Evolutionary conservation across 2,113 vertebrate genomes (phyloP).

Genomic region (Pelobates fuscus): DNA sequence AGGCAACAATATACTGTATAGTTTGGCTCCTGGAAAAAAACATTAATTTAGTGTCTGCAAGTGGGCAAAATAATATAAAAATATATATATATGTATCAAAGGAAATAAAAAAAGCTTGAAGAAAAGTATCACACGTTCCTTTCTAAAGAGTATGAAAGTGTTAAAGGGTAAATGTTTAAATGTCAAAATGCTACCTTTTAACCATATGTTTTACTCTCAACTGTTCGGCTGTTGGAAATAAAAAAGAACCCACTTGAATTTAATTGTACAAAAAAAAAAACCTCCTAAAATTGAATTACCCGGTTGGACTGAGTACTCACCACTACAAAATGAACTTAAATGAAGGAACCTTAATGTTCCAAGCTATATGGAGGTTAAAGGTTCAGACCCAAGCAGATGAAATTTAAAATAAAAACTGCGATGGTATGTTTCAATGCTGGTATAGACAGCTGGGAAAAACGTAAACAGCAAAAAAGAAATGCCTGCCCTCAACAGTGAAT

Average conservation of each 20-base stretch:
- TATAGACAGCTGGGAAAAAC: too few relatives aligned
- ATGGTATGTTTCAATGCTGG: too few relatives aligned
- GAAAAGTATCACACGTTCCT: conserved; percentile 38
- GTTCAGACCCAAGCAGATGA: conserved; percentile 1
- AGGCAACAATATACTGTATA: conserved; percentile 19
- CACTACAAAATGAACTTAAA: conserved; percentile 21
- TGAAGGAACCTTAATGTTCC: conserved; percentile 8
- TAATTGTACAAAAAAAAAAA: conserved; percentile 12
- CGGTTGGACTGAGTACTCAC: conserved; percentile 25
- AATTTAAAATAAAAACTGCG: too few relatives aligned
- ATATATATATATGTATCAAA: not conserved
- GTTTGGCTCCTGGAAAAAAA: conserved; percentile 27
- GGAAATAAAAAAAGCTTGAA: conserved; percentile 37
- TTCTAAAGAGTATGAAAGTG: conserved; percentile 44
- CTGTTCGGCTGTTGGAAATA: conserved; percentile 21
- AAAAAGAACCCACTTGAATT: conserved; percentile 20
- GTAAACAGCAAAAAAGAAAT: too few relatives aligned
- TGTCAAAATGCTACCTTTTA: conserved; percentile 43
- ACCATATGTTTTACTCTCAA: conserved; percentile 43
- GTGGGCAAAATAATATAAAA: conserved; percentile 2
- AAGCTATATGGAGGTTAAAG: not conserved
- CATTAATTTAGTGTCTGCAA: conserved; percentile 30
- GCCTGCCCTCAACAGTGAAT: too few relatives aligned
- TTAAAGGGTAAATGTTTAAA: conserved; percentile 48
- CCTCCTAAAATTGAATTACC: conserved; percentile 24